A percentile compares a stretch with the other conserved stretches of the same genome.
Conservation (phyloP, 2,113 vertebrate species). For the Heterochromis multidens region DNA sequence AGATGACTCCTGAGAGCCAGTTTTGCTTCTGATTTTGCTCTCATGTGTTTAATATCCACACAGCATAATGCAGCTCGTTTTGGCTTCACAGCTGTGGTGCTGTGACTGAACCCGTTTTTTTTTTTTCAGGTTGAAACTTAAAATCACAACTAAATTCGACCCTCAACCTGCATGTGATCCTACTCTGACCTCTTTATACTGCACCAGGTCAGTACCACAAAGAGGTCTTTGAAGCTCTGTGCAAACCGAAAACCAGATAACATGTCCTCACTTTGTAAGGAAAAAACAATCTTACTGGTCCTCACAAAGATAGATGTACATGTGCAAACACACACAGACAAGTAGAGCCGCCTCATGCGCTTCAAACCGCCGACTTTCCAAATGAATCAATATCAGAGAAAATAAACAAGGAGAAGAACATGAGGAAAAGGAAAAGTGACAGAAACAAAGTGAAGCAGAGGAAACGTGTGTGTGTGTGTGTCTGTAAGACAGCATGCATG, state of each 20-base stretch:
- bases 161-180: not conserved
- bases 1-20: not conserved
- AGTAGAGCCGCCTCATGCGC: not conserved
- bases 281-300: not conserved
- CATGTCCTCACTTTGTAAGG: not conserved
- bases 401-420: not conserved
- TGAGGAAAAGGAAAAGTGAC: not conserved
- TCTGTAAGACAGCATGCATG: not conserved
- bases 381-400: not conserved
- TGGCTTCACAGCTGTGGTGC: rapidly evolving
- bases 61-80: not conserved
- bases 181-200: too few relatives aligned
- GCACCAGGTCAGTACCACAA: not conserved
- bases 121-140: rapidly evolving
- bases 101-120: not conserved
- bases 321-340: not conserved
- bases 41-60: not conserved
- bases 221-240: not conserved
- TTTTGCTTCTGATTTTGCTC: not conserved
- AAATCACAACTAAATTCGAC: not conserved
- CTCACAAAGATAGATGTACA: not conserved
- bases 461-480: not conserved
- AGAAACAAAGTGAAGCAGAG: rapidly evolving
- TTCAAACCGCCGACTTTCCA: not conserved
- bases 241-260: rapidly evolving